Evolutionary conservation across 1,140 invertebrate species (phyloP), one percentile per base, ranked within the genome.

Genomic region (Aphidius gifuensis): DNA sequence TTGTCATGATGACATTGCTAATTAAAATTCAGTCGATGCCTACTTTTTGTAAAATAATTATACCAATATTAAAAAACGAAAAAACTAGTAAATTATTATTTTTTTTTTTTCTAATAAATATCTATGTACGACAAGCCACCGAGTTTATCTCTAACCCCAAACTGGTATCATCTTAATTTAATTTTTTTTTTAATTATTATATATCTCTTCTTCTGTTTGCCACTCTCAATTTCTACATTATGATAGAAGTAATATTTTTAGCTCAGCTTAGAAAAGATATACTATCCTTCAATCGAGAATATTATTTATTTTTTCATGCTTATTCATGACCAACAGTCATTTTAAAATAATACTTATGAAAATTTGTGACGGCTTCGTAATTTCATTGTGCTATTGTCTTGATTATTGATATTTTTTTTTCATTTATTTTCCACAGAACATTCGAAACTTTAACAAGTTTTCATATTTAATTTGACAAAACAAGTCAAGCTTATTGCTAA

Each of bases 331-430:
- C 38, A 5, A 8, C 32, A 40, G 51, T 61, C 45, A 32, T 44
- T 39, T 51, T 7, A 9, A 21, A 54, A 48, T 63, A 54, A 55
- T 48, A 47, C 45, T 47, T 54, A 49, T 61, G 43, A 59, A 43
- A 60, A 58, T 42, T 60, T 54, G 32, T 56, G 46, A 66, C 45
- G 58, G 55, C 58, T 58, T 61, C 51, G 55, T 65, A 54, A 65
- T 65, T 32, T 57, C 53, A 65, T 65, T 62, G 48, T 58, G 59
- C 60, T 65, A 61, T 65, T 65, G 60, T 62, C 64, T 47, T 65
- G 39, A 64, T 60, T 59, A 54, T 54, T 49, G 58, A 64, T 64
- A 60, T 48, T 58, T 44, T 11, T 7, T 48, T 32, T 58, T n/a
- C 16, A 44, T 57, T 23, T 39, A 44, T 21, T 56, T 58, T 58